phyloP scores from a whole-genome alignment of 1,140 invertebrate species.

The Spodoptera litura region DNA sequence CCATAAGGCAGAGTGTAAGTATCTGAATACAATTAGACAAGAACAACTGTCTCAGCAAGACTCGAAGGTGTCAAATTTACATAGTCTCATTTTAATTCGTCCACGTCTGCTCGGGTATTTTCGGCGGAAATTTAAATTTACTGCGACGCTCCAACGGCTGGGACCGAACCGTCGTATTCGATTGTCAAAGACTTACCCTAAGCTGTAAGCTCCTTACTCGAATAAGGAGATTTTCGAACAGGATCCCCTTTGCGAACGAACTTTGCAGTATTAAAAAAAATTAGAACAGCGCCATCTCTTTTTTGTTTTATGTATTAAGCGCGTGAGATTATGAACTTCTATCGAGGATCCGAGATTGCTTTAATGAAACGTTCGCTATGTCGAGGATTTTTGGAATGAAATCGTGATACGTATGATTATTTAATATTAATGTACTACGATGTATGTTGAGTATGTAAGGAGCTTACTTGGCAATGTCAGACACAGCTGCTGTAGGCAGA shows the following conservation, averaged over 20 bases:
- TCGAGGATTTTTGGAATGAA: slow-evolving; percentile 19
- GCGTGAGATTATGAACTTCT: slow-evolving; percentile 32
- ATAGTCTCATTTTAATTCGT: slow-evolving; percentile 70
- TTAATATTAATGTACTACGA: slow-evolving; percentile 7
- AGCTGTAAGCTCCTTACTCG: slow-evolving; percentile 73
- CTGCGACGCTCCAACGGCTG: slow-evolving; percentile 50
- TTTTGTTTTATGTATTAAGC: slow-evolving; percentile 36
- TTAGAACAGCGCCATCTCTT: neutral
- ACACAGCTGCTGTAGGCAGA: too few species aligned
- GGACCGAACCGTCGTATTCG: slow-evolving; percentile 68
- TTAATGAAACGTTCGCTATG: slow-evolving; percentile 15
- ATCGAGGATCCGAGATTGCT: slow-evolving; percentile 4
- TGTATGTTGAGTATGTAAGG: slow-evolving; percentile 1
- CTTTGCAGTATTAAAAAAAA: slow-evolving; percentile 72
- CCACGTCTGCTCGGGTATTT: slow-evolving; percentile 52
- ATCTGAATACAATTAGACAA: slow-evolving; percentile 47
- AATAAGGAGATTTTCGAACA: slow-evolving; percentile 73
- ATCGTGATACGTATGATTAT: slow-evolving; percentile 8
- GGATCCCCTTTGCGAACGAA: slow-evolving; percentile 65
- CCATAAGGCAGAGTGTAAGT: neutral
- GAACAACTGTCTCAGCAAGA: slow-evolving; percentile 43
- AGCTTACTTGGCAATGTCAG: neutral
- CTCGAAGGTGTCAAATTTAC: slow-evolving; percentile 74
- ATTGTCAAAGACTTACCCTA: slow-evolving; percentile 76
- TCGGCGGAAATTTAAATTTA: slow-evolving; percentile 73